Base-by-base conservation (phyloP, 2,113 vertebrate species). In the Caranx melampygus region DNA sequence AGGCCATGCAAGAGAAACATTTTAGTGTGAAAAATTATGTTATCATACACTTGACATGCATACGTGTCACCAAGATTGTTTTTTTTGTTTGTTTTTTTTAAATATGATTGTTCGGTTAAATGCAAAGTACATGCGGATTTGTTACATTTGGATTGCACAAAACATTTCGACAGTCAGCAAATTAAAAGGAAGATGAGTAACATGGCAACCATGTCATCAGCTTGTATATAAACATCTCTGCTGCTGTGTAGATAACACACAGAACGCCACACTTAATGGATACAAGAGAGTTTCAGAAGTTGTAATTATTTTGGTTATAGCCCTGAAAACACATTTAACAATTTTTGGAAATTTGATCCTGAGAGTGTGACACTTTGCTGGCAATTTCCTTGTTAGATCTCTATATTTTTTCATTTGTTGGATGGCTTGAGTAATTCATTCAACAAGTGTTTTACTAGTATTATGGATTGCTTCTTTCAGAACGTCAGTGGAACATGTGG, bases 401-500 rank as follows among this genome's bases (percentile, higher is more conserved):
- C 10, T 34, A 21, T 6, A 34, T n/a, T 31, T 26, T 26, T 69
- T 55, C 10, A 10, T 34, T 49, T 60, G 31, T 34, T 65, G 20
- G 9, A 68, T 51, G 49, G 42, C 10, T 0, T 2, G 12, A 21
- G 34, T 26, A 31, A 54, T 70, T 13, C 6, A 16, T 20, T 61
- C 26, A 34, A 31, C 40, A 20, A 37, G 33, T 26, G 37, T 68
- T 49, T 16, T 58, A 37, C 60, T 87, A n/a, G 61, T 9, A 5
- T 73, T 58, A 33, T 61, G 7, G 11, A 1, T 45, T 60, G 11
- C 12, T 72, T 81, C 69, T 71, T 51, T 91, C 88, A 99, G 98
- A 99, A 78, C 97, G 97, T 55, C 98, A 99, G 92, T 99, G 98
- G 98, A 99, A 99, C 91, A 99, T 99, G 98, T 99, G 98, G 98